Conservation (phyloP, 2,797 vertebrate genomes). For the Ptychobarbus kaznakovi region DNA sequence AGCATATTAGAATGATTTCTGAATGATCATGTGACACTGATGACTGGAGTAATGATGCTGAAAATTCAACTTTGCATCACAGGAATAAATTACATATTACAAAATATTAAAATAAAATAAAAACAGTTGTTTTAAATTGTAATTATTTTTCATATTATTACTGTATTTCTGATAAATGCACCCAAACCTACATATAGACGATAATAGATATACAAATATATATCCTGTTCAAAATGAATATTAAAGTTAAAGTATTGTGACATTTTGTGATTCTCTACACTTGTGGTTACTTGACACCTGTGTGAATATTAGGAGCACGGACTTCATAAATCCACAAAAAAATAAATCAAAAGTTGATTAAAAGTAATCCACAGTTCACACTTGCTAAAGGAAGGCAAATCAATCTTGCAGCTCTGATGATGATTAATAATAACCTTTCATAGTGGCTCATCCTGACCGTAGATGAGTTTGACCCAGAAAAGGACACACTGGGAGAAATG, state of each 20-base stretch:
- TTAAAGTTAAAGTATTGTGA: background rate
- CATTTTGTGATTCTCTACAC: background rate
- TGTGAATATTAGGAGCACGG: background rate
- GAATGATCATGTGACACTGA: background rate
- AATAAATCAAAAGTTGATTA: background rate
- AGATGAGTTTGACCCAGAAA: constrained; percentile 63
- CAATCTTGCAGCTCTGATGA: constrained; percentile 56
- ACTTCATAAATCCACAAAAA: background rate
- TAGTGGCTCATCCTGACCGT: constrained; percentile 53
- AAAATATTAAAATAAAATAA: too few relatives aligned
- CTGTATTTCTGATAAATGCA: background rate
- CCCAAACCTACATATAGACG: background rate
- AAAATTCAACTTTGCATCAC: background rate
- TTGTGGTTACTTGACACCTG: background rate
- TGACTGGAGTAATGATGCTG: background rate
- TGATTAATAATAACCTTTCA: constrained; percentile 65
- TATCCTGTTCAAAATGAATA: background rate
- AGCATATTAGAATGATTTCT: background rate
- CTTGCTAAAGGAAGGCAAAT: constrained; percentile 37
- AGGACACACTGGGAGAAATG: constrained; percentile 58
- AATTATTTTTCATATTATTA: background rate
- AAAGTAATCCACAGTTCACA: background rate
- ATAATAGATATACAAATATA: background rate
- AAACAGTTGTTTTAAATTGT: background rate
- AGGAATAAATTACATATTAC: background rate